Conservation (phyloP, 1,140 invertebrate species). For the Coptotermes formosanus region DNA sequence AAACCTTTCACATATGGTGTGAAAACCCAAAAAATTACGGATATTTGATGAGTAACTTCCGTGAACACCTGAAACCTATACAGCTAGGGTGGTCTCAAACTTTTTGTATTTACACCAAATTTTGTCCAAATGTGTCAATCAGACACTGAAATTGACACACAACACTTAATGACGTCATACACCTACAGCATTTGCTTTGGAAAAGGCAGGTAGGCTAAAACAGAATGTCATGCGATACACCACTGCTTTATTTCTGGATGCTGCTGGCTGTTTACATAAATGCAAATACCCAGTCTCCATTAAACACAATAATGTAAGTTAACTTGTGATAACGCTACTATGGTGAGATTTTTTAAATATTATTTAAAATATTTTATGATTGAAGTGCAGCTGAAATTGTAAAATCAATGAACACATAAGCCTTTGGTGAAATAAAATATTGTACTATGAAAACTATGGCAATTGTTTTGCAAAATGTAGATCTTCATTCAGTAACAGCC, state of each 20-base stretch:
- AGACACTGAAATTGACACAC: too few species aligned
- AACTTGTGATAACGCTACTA: not conserved
- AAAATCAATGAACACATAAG: not conserved
- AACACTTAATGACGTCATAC: too few species aligned
- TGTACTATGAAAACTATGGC: not conserved
- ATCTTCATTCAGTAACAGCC: not conserved
- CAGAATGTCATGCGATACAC: not conserved
- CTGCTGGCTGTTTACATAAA: not conserved
- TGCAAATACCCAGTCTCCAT: not conserved
- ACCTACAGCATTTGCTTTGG: too few species aligned
- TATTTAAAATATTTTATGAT: not conserved
- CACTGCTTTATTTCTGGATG: not conserved
- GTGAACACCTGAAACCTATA: too few species aligned
- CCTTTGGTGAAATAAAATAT: not conserved
- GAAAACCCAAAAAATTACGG: too few species aligned
- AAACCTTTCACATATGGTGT: too few species aligned
- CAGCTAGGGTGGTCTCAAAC: too few species aligned
- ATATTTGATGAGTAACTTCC: too few species aligned
- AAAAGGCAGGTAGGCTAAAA: not conserved
- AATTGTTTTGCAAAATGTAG: not conserved
- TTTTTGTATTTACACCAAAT: too few species aligned
- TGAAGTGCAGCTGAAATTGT: not conserved
- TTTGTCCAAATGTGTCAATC: too few species aligned
- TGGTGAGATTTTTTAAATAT: not conserved
- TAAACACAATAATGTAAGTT: conserved; percentile 9